phyloP scores from a whole-genome alignment of 2,888 invertebrate species.

The Macaria notata region DNA sequence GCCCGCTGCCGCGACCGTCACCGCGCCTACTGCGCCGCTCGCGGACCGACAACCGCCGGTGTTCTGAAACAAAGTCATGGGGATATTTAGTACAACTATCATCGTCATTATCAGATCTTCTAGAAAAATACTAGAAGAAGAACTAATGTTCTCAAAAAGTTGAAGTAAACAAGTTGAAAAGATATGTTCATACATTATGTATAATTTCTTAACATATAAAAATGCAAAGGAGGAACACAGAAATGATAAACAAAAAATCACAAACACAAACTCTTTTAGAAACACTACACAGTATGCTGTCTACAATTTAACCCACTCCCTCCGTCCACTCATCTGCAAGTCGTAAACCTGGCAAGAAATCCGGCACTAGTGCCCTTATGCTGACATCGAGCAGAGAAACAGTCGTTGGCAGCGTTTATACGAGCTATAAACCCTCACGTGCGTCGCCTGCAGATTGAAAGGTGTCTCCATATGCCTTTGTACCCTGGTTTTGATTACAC shows the following conservation, averaged over 20 bases:
- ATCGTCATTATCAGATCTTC: no score
- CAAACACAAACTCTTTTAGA: no score
- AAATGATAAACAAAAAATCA: no score
- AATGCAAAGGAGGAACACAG: no score
- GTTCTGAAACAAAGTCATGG: slow-evolving; percentile 51
- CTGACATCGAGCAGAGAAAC: slow-evolving; percentile 8
- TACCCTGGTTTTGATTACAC: slow-evolving; percentile 14
- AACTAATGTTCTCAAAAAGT: no score
- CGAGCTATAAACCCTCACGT: slow-evolving; percentile 17
- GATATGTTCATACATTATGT: no score
- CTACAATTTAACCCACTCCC: slow-evolving; percentile 1
- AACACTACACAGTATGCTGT: slow-evolving; percentile 8
- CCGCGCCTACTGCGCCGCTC: slow-evolving; percentile 70
- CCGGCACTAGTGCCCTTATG: neutral
- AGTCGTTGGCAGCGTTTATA: slow-evolving; percentile 14
- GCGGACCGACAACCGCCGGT: slow-evolving; percentile 75
- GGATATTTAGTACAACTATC: no score
- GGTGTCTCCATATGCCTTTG: slow-evolving; percentile 6
- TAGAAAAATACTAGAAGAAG: no score
- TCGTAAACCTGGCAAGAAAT: no score
- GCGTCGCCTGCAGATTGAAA: slow-evolving; percentile 17
- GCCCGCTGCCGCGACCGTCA: slow-evolving; percentile 77
- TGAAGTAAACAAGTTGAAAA: no score
- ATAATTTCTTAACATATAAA: no score
- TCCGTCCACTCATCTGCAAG: no score